phyloP scores from a whole-genome alignment of 2,113 vertebrate genomes.

The Thamnaconus septentrionalis region DNA sequence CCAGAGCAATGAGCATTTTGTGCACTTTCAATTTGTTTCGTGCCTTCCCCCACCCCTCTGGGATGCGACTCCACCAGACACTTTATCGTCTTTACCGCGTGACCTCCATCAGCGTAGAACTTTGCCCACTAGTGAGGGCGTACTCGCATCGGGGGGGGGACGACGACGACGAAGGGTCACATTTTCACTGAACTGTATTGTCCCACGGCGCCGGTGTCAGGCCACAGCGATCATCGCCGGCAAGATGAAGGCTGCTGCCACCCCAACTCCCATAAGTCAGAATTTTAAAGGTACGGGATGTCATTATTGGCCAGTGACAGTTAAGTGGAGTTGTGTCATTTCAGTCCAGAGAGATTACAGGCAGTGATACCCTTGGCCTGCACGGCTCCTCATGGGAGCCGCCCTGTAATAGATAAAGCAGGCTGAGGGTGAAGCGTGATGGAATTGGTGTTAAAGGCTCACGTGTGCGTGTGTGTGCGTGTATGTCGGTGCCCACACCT shows the following conservation, averaged over 20 bases:
- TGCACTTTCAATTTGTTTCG: neutral
- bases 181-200: constrained; percentile 5
- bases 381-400: constrained; percentile 14
- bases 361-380: constrained; percentile 35
- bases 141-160: neutral
- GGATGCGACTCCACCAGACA: constrained; percentile 5
- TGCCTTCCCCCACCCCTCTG: neutral
- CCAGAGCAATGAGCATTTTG: neutral
- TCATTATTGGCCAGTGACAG: constrained; percentile 15
- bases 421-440: constrained; percentile 19
- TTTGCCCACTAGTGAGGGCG: constrained; percentile 3
- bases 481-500: neutral
- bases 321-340: constrained; percentile 40
- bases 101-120: constrained; percentile 39
- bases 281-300: constrained; percentile 12
- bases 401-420: constrained; percentile 29
- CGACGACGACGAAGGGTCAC: neutral
- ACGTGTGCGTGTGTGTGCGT: neutral
- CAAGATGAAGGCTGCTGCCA: constrained; percentile 6
- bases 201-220: constrained; percentile 8
- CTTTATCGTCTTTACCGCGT: constrained; percentile 3
- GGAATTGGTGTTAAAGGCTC: constrained; percentile 25
- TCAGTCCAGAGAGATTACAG: constrained; percentile 36
- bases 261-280: constrained; percentile 6
- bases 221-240: constrained; percentile 1